Base-by-base conservation (phyloP, 2,888 invertebrate genomes). In the Sceliomorpha sp. region DNA sequence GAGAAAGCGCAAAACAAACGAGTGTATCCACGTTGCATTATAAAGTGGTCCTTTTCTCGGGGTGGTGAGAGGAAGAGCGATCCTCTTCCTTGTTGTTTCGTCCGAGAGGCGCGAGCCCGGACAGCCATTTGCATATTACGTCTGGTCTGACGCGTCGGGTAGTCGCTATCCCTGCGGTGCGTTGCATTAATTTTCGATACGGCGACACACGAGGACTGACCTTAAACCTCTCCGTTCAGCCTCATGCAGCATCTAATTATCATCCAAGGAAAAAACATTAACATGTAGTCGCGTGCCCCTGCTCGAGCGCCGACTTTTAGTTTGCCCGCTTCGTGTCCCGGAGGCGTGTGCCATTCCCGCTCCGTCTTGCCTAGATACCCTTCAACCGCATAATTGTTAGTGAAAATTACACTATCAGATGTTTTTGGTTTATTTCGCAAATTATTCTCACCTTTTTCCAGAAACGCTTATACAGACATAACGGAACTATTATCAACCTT, bases 81-180 rank as follows among this genome's bases (percentile, higher is more conserved):
- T 76, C 60, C 69, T 73, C 76, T 78, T 81, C 76, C 77, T 80
- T 73, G 77, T 81, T 68, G 72, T 78, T 78, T 77, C 73, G 72
- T 51, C 36, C 27, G 27, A 34, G 69, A 68, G 75, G 77, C 79
- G 79, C 77, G 78, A 80, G 81, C 78, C 81, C 64, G 70, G 58
- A 73, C 63, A 66, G 37, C 73, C 63, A 87, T 87, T 87, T 87
- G 84, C 86, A 87, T 87, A 86, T 85, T 82, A 81, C 78, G 83
- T 77, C 79, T 72, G 80, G 66, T 73, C 70, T 78, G 78, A 70
- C 15, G 44, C 55, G 9, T 36, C 14, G 37, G 80, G 76, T 78
- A 77, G 78, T 45, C 50, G 34, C 79, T 78, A 73, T 73, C 76
- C 77, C 80, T 74, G 75, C 76, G 81, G 80, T 81, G 82, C 81